A percentile compares a stretch with the other conserved stretches of the same genome.
These are phyloP conservation scores for Synergus laeviventris DNA, from an alignment of 2,888 invertebrate species.

Conservation along the genomic window DNA sequence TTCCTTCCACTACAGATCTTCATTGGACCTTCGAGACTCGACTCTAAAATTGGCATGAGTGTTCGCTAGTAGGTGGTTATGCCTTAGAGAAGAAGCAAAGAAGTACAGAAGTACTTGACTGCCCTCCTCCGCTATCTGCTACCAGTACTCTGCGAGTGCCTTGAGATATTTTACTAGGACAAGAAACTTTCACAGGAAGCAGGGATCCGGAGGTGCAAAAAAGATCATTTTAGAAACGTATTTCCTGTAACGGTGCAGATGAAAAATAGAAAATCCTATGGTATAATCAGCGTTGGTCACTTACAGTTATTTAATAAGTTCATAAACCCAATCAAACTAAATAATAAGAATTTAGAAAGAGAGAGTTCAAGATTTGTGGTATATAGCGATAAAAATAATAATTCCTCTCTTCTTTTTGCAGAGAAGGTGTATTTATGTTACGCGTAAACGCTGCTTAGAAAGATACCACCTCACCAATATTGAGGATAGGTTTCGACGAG, in stretches of 20 bases:
- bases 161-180: conserved; percentile 40
- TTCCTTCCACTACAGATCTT: conserved; percentile 48
- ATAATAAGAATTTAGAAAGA: too few relatives aligned
- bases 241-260: neutral
- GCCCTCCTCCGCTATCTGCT: conserved; percentile 14
- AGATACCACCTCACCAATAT: conserved; percentile 24
- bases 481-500: neutral
- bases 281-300: neutral
- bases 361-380: neutral
- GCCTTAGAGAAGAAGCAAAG: neutral
- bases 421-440: conserved; percentile 29
- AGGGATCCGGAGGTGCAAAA: neutral
- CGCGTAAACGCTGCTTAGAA: conserved; percentile 34
- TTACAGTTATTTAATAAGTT: neutral
- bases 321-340: neutral
- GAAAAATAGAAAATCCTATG: neutral
- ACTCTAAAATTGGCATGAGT: conserved; percentile 41
- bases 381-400: conserved; percentile 30
- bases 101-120: neutral
- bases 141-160: neutral
- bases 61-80: neutral
- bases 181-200: conserved; percentile 39
- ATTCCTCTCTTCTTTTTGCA: conserved; percentile 28
- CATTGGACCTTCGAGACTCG: neutral
- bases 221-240: neutral